Percentiles rank a stretch among this genome's conserved stretches.
Conservation (phyloP, 2,888 invertebrate genomes). For the Liodrosophila aerea region DNA sequence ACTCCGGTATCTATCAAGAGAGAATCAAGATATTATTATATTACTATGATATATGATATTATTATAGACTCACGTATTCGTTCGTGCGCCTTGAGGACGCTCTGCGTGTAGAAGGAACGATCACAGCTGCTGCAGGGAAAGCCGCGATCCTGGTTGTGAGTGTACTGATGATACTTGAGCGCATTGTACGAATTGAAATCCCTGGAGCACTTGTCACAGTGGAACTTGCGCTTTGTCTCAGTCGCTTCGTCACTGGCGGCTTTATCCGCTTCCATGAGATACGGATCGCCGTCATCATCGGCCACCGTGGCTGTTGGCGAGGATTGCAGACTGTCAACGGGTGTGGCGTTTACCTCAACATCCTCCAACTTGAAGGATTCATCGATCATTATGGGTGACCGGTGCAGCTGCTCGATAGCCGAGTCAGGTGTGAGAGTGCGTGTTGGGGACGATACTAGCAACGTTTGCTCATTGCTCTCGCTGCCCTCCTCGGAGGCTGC, state of each 20-base stretch:
- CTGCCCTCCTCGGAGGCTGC: not conserved
- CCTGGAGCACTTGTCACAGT: constrained; percentile 85
- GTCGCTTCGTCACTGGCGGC: constrained; percentile 13
- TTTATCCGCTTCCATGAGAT: constrained; percentile 18
- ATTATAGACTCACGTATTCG: constrained; percentile 87
- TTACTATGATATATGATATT: no score
- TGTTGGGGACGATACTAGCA: constrained; percentile 30
- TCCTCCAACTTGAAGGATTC: constrained; percentile 57
- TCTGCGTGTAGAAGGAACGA: constrained; percentile 91
- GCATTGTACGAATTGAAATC: constrained; percentile 92
- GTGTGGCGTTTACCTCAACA: constrained; percentile 20
- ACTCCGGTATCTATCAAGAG: constrained; percentile 86
- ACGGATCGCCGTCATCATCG: constrained; percentile 23
- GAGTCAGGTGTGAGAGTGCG: constrained; percentile 37
- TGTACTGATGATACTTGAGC: constrained; percentile 90
- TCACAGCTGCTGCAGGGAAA: constrained; percentile 91
- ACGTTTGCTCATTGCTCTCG: constrained; percentile 18
- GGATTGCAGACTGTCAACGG: constrained; percentile 14
- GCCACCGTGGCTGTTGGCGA: constrained; percentile 27
- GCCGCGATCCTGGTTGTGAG: constrained; percentile 86
- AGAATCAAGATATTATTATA: not conserved
- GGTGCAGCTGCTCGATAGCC: constrained; percentile 53
- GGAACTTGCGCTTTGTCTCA: constrained; percentile 47
- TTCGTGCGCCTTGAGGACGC: constrained; percentile 91
- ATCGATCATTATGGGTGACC: constrained; percentile 50